Evolutionary conservation across 2,888 invertebrate genomes (phyloP).

Genomic region (Hanleya hanleyi): DNA sequence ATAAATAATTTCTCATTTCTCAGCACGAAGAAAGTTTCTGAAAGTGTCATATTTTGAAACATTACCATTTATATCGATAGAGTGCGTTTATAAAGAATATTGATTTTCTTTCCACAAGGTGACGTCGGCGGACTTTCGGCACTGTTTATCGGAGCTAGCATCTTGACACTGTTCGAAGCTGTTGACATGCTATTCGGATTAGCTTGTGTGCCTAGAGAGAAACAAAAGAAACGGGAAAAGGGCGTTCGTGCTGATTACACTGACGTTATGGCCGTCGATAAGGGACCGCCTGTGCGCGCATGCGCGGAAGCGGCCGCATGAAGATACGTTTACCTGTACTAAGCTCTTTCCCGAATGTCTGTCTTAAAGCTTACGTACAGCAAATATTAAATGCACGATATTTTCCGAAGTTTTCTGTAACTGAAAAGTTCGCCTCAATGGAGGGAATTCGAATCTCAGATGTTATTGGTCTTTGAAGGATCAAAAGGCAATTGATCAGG

Average conservation of each 20-base stretch:
- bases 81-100: no score
- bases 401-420: no score
- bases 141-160: slow-evolving; percentile 9
- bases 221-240: not conserved
- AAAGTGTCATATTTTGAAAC: no score
- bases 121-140: slow-evolving; percentile 7
- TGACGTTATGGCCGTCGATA: not conserved
- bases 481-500: no score
- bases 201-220: not conserved
- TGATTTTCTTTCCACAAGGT: not conserved
- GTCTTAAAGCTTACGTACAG: not conserved
- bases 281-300: not conserved
- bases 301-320: not conserved
- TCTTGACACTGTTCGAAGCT: not conserved
- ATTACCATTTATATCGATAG: no score
- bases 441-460: no score
- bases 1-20: no score
- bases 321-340: not conserved
- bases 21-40: no score
- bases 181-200: not conserved
- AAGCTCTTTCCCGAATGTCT: not conserved
- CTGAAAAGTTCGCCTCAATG: no score
- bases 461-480: no score
- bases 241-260: not conserved
- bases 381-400: no score